Evolutionary conservation across 2,797 vertebrate species (phyloP).

Genomic region (Pangasius sanitwongsei): DNA sequence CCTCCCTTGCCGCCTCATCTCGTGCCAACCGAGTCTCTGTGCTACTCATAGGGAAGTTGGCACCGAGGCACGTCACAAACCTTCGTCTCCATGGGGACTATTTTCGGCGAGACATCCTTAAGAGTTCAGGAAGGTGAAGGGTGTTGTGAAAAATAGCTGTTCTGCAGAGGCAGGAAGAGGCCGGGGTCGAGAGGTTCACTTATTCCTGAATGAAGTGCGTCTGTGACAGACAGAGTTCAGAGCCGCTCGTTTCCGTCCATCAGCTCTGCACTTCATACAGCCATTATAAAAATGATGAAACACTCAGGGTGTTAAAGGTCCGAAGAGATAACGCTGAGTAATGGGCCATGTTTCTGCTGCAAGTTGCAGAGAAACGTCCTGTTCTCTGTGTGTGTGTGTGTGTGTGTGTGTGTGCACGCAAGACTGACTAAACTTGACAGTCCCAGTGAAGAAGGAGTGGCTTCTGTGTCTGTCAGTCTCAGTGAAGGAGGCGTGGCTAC

Average conservation of each 20-base stretch:
- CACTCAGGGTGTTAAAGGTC: constrained; percentile 14
- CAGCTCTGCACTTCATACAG: constrained; percentile 29
- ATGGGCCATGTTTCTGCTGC: not conserved
- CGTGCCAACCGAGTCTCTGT: not conserved
- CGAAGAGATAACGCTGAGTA: constrained; percentile 31
- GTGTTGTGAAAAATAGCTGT: constrained; percentile 55
- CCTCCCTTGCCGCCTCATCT: not conserved
- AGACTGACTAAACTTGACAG: too few species aligned
- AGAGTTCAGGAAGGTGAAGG: constrained; percentile 57
- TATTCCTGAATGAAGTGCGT: constrained; percentile 55
- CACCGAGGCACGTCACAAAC: constrained; percentile 14
- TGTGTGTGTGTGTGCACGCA: not conserved
- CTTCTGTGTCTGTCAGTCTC: too few species aligned
- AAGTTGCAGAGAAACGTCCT: not conserved
- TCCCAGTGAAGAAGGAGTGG: too few species aligned
- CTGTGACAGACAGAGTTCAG: constrained; percentile 52
- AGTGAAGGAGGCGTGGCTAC: too few species aligned
- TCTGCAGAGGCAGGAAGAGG: constrained; percentile 50
- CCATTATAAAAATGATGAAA: constrained; percentile 41
- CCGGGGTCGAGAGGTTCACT: constrained; percentile 46
- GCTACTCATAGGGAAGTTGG: constrained; percentile 39
- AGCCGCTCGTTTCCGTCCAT: constrained; percentile 30
- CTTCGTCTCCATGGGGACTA: constrained; percentile 42
- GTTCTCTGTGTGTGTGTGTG: constrained; percentile 20
- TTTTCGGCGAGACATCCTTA: constrained; percentile 56